Conservation (phyloP, 1,140 invertebrate genomes). For the Drosophila jambulina region DNA sequence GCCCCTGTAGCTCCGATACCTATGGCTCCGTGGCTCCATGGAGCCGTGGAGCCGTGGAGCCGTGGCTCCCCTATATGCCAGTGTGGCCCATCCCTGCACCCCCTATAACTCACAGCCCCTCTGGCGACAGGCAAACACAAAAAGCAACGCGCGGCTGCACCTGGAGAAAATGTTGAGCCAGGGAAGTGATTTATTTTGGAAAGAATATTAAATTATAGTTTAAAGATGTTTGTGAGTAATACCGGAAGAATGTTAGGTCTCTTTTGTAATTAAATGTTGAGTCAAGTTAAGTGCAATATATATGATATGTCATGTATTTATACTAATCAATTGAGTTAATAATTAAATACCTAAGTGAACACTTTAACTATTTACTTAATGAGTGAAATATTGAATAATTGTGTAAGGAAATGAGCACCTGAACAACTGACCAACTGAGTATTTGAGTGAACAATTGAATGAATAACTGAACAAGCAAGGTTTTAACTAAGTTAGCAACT, state of each 20-base stretch:
- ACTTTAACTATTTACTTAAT: too few species aligned
- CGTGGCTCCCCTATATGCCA: background rate
- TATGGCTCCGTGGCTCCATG: slow-evolving; percentile 11
- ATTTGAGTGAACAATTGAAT: background rate
- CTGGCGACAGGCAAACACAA: slow-evolving; percentile 65
- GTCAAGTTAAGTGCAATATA: too few species aligned
- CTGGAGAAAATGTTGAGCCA: background rate
- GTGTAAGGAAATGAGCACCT: too few species aligned
- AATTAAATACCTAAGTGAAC: too few species aligned
- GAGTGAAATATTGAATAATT: too few species aligned
- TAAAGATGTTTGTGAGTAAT: too few species aligned
- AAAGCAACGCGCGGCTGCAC: slow-evolving; percentile 52
- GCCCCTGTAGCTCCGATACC: slow-evolving; percentile 43
- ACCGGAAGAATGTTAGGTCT: too few species aligned
- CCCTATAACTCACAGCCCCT: slow-evolving; percentile 10
- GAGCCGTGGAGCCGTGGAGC: background rate
- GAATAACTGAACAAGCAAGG: background rate
- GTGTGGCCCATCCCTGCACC: background rate
- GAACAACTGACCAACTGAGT: too few species aligned
- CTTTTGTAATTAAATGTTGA: too few species aligned
- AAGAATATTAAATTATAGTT: background rate
- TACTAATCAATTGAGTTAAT: too few species aligned
- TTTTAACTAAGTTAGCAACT: background rate
- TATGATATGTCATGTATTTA: too few species aligned
- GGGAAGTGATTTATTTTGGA: background rate